Base-by-base conservation (phyloP, 2,888 invertebrate species). In the Pogonocherus hispidulus region DNA sequence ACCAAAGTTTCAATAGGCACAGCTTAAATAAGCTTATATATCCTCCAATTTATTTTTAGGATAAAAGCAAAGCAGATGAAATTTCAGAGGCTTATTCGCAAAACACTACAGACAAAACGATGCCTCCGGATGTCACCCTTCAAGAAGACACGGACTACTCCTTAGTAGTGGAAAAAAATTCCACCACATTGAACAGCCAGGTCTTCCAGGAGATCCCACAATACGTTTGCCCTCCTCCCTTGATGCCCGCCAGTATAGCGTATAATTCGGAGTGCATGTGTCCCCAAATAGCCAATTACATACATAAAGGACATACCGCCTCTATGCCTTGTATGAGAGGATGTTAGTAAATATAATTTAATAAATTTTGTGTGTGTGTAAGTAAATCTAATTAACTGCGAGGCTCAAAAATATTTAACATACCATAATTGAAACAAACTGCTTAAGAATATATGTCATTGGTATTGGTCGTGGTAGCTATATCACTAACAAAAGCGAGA, bases 241-340 rank as follows among this genome's bases (percentile, higher is more conserved):
- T 68, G 18, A 27, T 72, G 4, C 76, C 78, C 0, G 72, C 76
- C 1, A 76, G 76, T 67, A 56, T 76, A 14, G 65, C 71, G 18
- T 67, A 73, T 57, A 77, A 76, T 63, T 74, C 77, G 0, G 76
- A 76, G 57, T 78, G 79, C 54, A 68, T 77, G 56, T 79, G 78
- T 63, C 78, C 78, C 3, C 78, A 78, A 66, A 68, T 78, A 46
- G 74, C 74, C 3, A 72, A 66, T 41, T 70, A 73, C 14, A 62
- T 77, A 6, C 77, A 78, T 14, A 63, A 63, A 18, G 68, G 20
- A 19, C 35, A 35, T 0, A 18, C 46, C 27, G 20, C 51, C 32
- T 47, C 59, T 9, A 49, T 59, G 49, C 59, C 47, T 1, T 59
- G 47, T 32, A 8, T 59, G 14, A 47, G 47, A 27, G 47, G 56